Base-by-base conservation (phyloP, 2,113 vertebrate species). In the Ptilorrhoa leucosticta region DNA sequence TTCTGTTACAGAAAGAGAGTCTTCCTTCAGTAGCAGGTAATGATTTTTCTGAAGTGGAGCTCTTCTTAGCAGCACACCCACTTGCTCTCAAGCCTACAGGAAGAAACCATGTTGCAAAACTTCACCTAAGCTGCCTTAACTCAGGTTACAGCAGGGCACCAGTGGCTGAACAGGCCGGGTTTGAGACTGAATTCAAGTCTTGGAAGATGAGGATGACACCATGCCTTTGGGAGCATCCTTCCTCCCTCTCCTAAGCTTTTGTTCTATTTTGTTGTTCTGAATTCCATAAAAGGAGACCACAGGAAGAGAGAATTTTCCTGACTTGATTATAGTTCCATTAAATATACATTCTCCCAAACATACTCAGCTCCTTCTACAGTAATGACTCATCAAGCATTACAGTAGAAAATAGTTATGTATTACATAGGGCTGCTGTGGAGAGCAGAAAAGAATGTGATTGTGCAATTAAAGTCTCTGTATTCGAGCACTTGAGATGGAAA, bases 391-490 rank as follows among this genome's bases (percentile, higher is more conserved):
- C 63, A 86, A 56, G 71, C 0, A 11, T 91, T 96, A 94, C 93
- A 93, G 91, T 89, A 89, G 68, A 92, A 92, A 89, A 95, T 75
- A 91, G 80, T 89, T 77, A 90, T 82, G 65, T 82, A 60, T 86
- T 83, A 82, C 87, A 91, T 24, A 65, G 48, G 24, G 24, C 81
- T 96, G 70, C 71, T 66, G 45, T 66, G 61, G 78, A 94, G 79
- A 95, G 35, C 57, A 72, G 71, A 75, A 83, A 96, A 93, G 87
- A 90, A 95, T 83, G 85, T 39, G 60, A 56, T 81, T 89, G 88
- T 78, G 85, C 69, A 94, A 83, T 56, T 94, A 27, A 88, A 71
- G 53, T 69, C 37, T 56, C 56, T 66, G 64, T 58, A 70, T 45
- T 81, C 0, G 20, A 90, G 76, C 48, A 87, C 64, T 92, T 75